Percentiles rank a stretch among this genome's conserved stretches.
Conservation (phyloP, 2,113 vertebrate species). For the Coptodon bakossiorum region DNA sequence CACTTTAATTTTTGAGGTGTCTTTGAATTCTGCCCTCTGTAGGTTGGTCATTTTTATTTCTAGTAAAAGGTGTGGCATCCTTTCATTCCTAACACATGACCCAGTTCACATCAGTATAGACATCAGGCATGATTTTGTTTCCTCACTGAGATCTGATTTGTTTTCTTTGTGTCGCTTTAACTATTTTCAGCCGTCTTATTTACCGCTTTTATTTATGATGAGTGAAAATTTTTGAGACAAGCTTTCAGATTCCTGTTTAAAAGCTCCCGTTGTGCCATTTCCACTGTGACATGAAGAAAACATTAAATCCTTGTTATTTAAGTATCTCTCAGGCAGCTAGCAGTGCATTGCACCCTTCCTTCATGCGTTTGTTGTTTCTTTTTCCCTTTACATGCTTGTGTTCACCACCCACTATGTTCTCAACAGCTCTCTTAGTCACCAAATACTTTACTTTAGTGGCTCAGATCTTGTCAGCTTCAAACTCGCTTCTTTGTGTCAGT, state of each 20-base stretch:
- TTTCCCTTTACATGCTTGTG: not conserved
- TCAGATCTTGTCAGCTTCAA: slow-evolving; percentile 38
- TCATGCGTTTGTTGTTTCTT: not conserved
- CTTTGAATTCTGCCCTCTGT: not conserved
- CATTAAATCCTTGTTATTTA: not conserved
- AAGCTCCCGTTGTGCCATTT: not conserved
- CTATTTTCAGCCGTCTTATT: fast-evolving
- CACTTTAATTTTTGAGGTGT: not conserved
- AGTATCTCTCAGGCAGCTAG: not conserved
- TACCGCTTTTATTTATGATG: not conserved
- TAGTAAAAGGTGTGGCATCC: not conserved
- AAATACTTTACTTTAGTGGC: slow-evolving; percentile 29
- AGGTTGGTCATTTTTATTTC: not conserved
- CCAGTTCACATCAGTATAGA: not conserved
- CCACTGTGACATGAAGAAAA: not conserved
- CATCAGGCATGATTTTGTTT: not conserved
- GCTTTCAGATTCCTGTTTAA: not conserved
- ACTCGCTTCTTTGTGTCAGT: not conserved
- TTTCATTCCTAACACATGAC: not conserved
- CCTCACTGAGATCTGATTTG: not conserved
- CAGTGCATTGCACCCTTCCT: not conserved
- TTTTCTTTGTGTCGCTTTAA: not conserved
- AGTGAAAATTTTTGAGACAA: not conserved
- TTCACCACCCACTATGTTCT: slow-evolving; percentile 24
- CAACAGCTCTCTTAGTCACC: slow-evolving; percentile 35